Evolutionary conservation across 2,888 invertebrate genomes (phyloP), one percentile per base, ranked within the genome.

Genomic region (Heliconius ismenius): DNA sequence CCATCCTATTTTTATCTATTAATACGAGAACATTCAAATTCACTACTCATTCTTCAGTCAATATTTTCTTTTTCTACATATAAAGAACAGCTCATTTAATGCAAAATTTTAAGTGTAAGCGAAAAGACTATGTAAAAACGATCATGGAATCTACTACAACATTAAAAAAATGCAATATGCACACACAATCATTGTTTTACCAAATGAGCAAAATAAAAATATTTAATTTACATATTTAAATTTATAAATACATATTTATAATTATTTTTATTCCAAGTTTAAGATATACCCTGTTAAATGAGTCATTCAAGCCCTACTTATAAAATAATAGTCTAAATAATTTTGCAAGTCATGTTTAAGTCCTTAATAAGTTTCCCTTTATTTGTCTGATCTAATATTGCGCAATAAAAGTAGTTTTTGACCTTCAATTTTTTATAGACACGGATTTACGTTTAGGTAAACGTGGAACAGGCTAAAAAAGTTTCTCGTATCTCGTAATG

Each of bases 301-400:
- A 36, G 15, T 58, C 58, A 70, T 24, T 32, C 4, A 28, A 24
- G 4, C 21, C n/a, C 32, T 32, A 70, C 32, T 2, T 39, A 11
- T 11, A 39, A 9, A 32, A 49, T 54, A 32, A 13, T 18, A 54
- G 32, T 58, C 10, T 58, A 70, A 70, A 70, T 58, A 58, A 58
- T 70, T 69, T 70, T 9, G 58, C 70, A 70, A 70, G 32, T 70
- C 70, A 70, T 70, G 24, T 58, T 24, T 24, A 36, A 36, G 58
- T 70, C 13, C 24, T 36, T 70, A 36, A 24, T n/a, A 32, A 58
- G 26, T 28, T 54, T 32, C 70, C 54, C 9, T 58, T 58, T 70
- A 36, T 9, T n/a, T 70, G n/a, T 9, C 58, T 70, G 70, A 70
- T 70, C 32, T 70, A 63, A 63, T 43, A 73, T 73, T 73, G 62